Percentiles rank a stretch among this genome's conserved stretches.
Evolutionary conservation across 2,113 vertebrate genomes (phyloP).

Genomic region (Macquaria australasica): DNA sequence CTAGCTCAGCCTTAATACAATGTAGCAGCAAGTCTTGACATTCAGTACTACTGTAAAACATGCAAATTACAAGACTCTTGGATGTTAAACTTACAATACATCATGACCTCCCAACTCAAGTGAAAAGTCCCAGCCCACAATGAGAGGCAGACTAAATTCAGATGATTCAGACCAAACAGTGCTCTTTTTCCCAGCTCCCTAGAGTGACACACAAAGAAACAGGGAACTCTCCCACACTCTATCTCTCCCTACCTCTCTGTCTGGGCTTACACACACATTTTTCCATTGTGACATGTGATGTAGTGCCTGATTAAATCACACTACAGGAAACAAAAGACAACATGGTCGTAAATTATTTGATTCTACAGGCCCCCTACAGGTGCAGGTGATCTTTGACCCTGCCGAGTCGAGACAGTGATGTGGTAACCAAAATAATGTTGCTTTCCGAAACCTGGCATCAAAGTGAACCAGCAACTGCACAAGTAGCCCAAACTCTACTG

Average conservation of each 20-base stretch:
- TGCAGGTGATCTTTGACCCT: conserved; percentile 45
- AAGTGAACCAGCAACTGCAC: not conserved
- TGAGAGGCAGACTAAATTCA: conserved; percentile 45
- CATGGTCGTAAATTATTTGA: conserved; percentile 42
- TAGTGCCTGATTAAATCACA: conserved; percentile 59
- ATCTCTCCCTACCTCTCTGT: conserved; percentile 34
- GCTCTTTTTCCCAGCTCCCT: conserved; percentile 57
- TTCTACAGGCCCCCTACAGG: conserved; percentile 38
- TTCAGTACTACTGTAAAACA: not conserved
- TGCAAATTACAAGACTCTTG: conserved; percentile 17
- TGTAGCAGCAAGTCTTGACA: not conserved
- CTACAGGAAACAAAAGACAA: conserved; percentile 58
- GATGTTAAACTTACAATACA: conserved; percentile 13
- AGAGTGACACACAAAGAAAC: conserved; percentile 69
- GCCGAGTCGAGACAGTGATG: conserved; percentile 7
- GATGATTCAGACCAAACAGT: conserved; percentile 56
- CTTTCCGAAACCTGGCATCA: conserved; percentile 18
- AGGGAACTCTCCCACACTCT: conserved; percentile 62
- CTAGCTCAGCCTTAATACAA: not conserved
- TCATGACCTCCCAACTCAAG: conserved; percentile 25
- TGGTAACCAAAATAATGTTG: not conserved
- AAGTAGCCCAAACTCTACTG: not conserved
- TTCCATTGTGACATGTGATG: conserved; percentile 50
- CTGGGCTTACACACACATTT: conserved; percentile 21
- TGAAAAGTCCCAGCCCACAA: conserved; percentile 22